A percentile compares a stretch with the other conserved stretches of the same genome.
phyloP scores from a whole-genome alignment of 1,140 invertebrate genomes.

The Gryllus bimaculatus region DNA sequence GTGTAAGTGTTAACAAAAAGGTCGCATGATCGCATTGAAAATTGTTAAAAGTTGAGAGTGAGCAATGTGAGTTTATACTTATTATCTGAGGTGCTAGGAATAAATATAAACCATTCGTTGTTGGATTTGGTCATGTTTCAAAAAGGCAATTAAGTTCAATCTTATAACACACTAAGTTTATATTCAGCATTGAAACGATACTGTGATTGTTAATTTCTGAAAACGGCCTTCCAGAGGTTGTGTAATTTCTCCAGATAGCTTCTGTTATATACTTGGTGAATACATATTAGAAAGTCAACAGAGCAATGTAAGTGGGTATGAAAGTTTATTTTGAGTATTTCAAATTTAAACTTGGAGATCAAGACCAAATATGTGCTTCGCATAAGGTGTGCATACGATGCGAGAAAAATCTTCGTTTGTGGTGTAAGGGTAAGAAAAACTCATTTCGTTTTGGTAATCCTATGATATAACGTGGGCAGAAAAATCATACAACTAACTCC shows the following conservation, averaged over 20 bases:
- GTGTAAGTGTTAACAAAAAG: too few species aligned
- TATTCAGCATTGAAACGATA: slow-evolving; percentile 35
- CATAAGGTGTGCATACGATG: too few species aligned
- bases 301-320: background rate
- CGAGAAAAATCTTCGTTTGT: too few species aligned
- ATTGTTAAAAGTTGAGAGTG: too few species aligned
- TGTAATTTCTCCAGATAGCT: too few species aligned
- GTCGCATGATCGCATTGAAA: too few species aligned
- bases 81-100: slow-evolving; percentile 9
- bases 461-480: slow-evolving; percentile 9
- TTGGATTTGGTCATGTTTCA: slow-evolving; percentile 34
- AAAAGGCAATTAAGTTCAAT: slow-evolving; percentile 19
- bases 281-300: slow-evolving; percentile 13
- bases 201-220: slow-evolving; percentile 18
- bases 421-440: too few species aligned
- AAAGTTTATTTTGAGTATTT: slow-evolving; percentile 8
- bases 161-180: slow-evolving; percentile 39
- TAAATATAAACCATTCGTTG: slow-evolving; percentile 34
- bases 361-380: background rate
- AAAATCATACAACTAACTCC: slow-evolving; percentile 8
- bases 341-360: slow-evolving; percentile 11
- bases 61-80: slow-evolving; percentile 8
- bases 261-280: background rate
- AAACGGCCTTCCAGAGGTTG: too few species aligned
- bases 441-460: slow-evolving; percentile 11